phyloP scores from a whole-genome alignment of 2,888 invertebrate genomes.

The Ochropleura leucogaster region DNA sequence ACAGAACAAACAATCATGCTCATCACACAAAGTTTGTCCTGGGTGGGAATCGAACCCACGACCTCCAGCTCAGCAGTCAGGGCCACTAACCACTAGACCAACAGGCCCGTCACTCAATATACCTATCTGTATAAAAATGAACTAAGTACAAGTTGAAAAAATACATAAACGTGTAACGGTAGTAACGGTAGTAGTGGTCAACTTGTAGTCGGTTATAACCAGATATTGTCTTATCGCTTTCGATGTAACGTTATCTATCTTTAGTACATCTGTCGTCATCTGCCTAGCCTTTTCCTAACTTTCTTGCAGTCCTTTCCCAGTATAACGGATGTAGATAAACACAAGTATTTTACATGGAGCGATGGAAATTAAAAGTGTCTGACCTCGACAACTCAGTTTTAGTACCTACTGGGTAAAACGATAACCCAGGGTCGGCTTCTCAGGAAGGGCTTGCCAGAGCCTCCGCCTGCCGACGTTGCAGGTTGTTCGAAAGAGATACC shows the following conservation, averaged over 20 bases:
- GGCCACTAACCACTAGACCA: too few species aligned
- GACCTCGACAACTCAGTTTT: not conserved
- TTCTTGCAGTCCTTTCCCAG: not conserved
- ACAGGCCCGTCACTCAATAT: too few species aligned
- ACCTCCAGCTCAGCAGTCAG: too few species aligned
- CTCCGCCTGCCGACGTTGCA: too few species aligned
- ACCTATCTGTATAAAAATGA: constrained; percentile 21
- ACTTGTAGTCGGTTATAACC: too few species aligned
- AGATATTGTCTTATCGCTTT: constrained; percentile 35
- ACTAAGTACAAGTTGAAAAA: constrained; percentile 23
- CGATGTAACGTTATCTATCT: constrained; percentile 17
- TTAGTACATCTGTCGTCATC: not conserved
- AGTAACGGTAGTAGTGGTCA: too few species aligned
- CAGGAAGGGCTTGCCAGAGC: too few species aligned
- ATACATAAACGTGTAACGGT: constrained; percentile 10
- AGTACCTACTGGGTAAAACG: not conserved
- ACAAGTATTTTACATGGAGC: not conserved
- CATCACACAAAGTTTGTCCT: too few species aligned
- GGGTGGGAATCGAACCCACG: too few species aligned
- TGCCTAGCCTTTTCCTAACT: not conserved
- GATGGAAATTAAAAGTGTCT: not conserved
- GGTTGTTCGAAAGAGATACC: too few species aligned
- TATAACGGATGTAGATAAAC: not conserved
- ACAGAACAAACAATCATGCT: too few species aligned
- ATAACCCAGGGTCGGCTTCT: not conserved